Percentiles rank a stretch among this genome's conserved stretches.
These are phyloP conservation scores for Malurus splendens DNA, from an alignment of 2,797 vertebrate genomes.

Conservation along the genomic window DNA sequence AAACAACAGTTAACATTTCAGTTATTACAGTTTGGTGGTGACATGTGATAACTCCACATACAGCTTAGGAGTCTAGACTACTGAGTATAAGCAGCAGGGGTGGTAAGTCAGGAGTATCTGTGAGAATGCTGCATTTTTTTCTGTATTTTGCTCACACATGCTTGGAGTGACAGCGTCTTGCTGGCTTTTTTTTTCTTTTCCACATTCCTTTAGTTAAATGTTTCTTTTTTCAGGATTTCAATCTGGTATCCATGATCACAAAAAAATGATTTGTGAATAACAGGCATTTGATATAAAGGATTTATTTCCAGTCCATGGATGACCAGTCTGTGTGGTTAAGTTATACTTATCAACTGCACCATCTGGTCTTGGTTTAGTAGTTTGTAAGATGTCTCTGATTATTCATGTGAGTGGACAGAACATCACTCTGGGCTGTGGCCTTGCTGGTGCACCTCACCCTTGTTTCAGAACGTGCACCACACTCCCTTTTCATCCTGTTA, in stretches of 20 bases:
- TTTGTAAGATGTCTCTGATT: not conserved
- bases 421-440: not conserved
- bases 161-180: not conserved
- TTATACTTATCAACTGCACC: not conserved
- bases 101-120: not conserved
- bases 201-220: not conserved
- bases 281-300: not conserved
- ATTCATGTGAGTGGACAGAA: not conserved
- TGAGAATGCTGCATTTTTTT: not conserved
- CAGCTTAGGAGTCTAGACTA: not conserved
- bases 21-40: not conserved
- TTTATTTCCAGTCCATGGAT: not conserved
- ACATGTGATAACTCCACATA: accelerated
- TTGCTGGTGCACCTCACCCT: not conserved
- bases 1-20: not conserved
- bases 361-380: not conserved
- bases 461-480: not conserved
- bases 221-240: not conserved
- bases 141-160: not conserved
- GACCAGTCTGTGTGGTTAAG: not conserved
- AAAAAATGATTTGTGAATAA: not conserved
- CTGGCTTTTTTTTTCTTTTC: not conserved
- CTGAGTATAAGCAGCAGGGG: not conserved
- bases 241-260: not conserved
- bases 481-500: not conserved